phyloP scores from a whole-genome alignment of 2,797 vertebrate genomes.

The Oryzias sinensis region DNA sequence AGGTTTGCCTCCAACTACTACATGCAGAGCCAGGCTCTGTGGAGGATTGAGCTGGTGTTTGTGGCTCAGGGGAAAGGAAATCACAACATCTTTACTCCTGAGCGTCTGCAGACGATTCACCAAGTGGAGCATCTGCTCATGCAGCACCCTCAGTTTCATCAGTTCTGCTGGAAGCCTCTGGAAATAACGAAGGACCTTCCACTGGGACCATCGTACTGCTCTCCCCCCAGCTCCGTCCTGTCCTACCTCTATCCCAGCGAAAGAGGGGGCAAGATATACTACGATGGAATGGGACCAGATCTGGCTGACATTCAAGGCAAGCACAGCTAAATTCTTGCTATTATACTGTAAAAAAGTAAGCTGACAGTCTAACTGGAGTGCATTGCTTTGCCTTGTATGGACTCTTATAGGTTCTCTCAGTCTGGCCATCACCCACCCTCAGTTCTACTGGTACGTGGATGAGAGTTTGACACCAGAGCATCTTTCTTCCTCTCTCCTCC shows the following conservation, averaged over 20 bases:
- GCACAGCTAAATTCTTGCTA: slow-evolving; percentile 18
- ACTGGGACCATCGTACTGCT: slow-evolving; percentile 92
- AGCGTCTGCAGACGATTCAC: slow-evolving; percentile 90
- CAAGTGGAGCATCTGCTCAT: slow-evolving; percentile 90
- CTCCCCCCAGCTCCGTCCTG: slow-evolving; percentile 93
- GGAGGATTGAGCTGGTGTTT: slow-evolving; percentile 96
- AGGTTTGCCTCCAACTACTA: slow-evolving; percentile 79
- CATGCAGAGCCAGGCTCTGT: slow-evolving; percentile 90
- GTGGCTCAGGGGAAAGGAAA: slow-evolving; percentile 88
- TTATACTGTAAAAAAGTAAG: background rate
- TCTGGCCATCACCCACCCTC: slow-evolving; percentile 95
- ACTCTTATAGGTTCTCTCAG: slow-evolving; percentile 85
- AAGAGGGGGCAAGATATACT: slow-evolving; percentile 93
- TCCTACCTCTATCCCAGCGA: slow-evolving; percentile 97
- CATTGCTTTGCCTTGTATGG: slow-evolving; percentile 6
- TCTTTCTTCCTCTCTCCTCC: slow-evolving; percentile 89
- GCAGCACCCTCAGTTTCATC: slow-evolving; percentile 91
- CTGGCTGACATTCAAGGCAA: slow-evolving; percentile 93
- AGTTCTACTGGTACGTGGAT: slow-evolving; percentile 99
- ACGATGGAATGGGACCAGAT: slow-evolving; percentile 96
- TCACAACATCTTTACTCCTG: slow-evolving; percentile 92
- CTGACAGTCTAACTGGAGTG: background rate
- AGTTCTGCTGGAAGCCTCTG: slow-evolving; percentile 97
- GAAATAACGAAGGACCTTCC: slow-evolving; percentile 92
- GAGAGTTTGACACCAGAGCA: slow-evolving; percentile 88